Percentiles rank a stretch among this genome's conserved stretches.
Conservation (phyloP, 2,113 vertebrate species). For the Lepus americanus region DNA sequence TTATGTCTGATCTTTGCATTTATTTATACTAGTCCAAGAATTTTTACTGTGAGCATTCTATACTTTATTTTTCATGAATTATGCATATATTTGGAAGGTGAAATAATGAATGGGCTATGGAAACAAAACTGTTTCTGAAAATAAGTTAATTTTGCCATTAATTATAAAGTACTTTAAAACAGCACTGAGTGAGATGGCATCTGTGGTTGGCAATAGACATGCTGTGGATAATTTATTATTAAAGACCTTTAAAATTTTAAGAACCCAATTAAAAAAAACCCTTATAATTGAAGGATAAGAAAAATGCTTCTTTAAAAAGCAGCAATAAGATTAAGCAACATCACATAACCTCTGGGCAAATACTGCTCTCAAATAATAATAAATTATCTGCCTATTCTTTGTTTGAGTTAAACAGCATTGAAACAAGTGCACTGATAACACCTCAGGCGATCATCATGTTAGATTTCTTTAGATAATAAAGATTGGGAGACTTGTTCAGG, state of each 20-base stretch:
- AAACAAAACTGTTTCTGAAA: conserved; percentile 68
- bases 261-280: conserved; percentile 73
- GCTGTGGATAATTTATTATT: conserved; percentile 81
- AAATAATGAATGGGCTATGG: background rate
- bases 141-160: conserved; percentile 75
- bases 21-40: background rate
- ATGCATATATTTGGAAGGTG: conserved; percentile 28
- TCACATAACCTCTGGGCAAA: conserved; percentile 72
- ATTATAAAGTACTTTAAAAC: conserved; percentile 80
- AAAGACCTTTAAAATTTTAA: conserved; percentile 80
- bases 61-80: background rate
- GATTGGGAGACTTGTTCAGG: background rate
- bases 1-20: background rate
- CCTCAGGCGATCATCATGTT: conserved; percentile 42
- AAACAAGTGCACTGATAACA: conserved; percentile 43
- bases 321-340: conserved; percentile 71
- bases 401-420: conserved; percentile 61
- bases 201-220: conserved; percentile 77
- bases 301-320: conserved; percentile 58
- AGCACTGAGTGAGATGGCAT: conserved; percentile 61
- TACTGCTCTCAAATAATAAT: conserved; percentile 72
- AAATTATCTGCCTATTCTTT: conserved; percentile 70
- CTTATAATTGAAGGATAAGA: conserved; percentile 67
- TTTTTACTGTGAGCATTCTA: background rate
- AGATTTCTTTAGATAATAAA: conserved; percentile 35